Base-by-base conservation (phyloP, 2,888 invertebrate species). In the Coelinius sp. region DNA sequence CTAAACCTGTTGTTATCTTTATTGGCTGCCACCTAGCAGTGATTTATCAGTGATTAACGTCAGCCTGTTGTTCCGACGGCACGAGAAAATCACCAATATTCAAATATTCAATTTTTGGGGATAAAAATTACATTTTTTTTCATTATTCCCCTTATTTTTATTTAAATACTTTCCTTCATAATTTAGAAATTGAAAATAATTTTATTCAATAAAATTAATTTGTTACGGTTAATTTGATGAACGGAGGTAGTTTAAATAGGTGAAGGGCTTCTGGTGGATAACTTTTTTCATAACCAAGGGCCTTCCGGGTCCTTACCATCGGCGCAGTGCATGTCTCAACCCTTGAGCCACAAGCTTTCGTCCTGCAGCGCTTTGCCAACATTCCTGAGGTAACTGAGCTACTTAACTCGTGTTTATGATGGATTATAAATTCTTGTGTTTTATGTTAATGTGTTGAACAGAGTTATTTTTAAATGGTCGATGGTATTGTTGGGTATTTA, bases 281-380 rank as follows among this genome's bases (percentile, higher is more conserved):
- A 56, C 20, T 52, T 52, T 22, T 22, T 2, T 3, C 22, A 22
- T 12, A 22, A 52, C 17, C 2, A 79, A 79, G 78, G 76, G 77
- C 77, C 77, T 74, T 56, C 68, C 64, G 70, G 82, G 83, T 81
- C 82, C 81, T 81, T 79, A 73, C 71, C 73, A 74, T 76, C 76
- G 80, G 75, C 74, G 77, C 81, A 77, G 82, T 83, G 83, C 76
- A 83, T 83, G 83, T 84, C 84, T 81, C 81, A 76, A 77, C 77
- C 75, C 78, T 67, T 73, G 80, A 74, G 75, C 69, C 63, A 49
- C 75, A 78, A 77, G 77, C 80, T 81, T 84, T 84, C 79, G 75
- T 75, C 77, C 78, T 78, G 78, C 79, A 78, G 80, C 80, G 83
- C 79, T 81, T 80, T 77, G 81, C 73, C 80, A 77, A 83, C 84